Evolutionary conservation across 2,797 vertebrate genomes (phyloP).

Genomic region (Chiroxiphia lanceolata): DNA sequence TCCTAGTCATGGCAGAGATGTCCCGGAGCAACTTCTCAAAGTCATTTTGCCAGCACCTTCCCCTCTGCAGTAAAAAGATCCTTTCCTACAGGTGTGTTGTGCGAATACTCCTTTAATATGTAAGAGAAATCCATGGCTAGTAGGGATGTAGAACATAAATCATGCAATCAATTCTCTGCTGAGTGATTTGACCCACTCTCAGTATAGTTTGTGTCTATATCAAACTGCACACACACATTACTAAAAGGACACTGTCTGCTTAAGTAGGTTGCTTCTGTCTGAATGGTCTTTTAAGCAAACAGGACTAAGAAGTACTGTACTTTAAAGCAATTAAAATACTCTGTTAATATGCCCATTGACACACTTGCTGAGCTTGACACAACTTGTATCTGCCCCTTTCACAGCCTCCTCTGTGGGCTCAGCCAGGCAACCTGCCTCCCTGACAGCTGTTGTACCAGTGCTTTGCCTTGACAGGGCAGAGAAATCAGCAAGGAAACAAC

Average conservation of each 20-base stretch:
- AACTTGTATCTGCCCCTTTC: background rate
- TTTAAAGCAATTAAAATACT: background rate
- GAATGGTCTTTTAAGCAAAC: background rate
- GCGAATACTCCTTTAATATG: background rate
- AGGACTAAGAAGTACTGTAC: background rate
- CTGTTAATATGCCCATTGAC: background rate
- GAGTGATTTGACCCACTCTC: background rate
- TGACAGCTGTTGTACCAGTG: accelerated
- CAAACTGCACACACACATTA: background rate
- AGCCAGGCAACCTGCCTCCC: background rate
- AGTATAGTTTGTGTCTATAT: background rate
- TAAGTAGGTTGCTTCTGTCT: background rate
- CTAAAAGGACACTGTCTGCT: background rate
- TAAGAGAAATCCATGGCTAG: background rate
- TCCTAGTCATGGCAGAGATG: background rate
- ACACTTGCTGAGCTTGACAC: background rate
- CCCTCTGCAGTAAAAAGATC: background rate
- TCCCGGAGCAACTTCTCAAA: background rate
- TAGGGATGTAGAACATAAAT: background rate
- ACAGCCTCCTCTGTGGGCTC: background rate
- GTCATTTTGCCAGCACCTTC: background rate
- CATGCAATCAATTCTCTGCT: background rate
- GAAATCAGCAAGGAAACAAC: background rate
- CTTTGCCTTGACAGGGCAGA: background rate
- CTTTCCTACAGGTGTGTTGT: background rate